These are phyloP conservation scores for Hafferia zeledoni DNA, from an alignment of 2,797 vertebrate species.

Conservation along the genomic window DNA sequence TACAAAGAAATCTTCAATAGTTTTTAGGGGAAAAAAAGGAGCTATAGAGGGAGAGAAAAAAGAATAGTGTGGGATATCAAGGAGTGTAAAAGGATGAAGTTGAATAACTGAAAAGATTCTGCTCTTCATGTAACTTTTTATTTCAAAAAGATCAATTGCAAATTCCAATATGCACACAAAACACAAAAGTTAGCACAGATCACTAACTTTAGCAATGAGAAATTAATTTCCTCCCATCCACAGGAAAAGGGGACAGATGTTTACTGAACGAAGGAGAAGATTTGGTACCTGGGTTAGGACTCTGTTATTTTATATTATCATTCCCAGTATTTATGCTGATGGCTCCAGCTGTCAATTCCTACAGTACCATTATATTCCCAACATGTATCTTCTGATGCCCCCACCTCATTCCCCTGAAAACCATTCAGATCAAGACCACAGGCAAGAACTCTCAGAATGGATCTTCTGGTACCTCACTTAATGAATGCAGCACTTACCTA, in stretches of 20 bases:
- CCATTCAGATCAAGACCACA: not conserved
- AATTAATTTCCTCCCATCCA: not conserved
- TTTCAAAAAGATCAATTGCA: not conserved
- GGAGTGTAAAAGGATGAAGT: not conserved
- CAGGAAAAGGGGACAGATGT: not conserved
- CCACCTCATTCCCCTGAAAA: not conserved
- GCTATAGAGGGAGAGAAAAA: not conserved
- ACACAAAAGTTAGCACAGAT: not conserved
- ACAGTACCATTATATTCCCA: not conserved
- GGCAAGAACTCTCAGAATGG: not conserved
- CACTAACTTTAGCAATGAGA: not conserved
- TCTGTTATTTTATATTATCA: not conserved
- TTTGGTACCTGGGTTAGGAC: not conserved
- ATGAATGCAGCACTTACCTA: not conserved
- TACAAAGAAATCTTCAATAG: not conserved
- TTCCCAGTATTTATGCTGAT: not conserved
- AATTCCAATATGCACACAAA: not conserved
- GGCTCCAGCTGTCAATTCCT: not conserved
- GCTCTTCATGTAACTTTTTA: not conserved
- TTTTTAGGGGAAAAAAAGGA: not conserved
- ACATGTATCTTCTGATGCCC: not conserved
- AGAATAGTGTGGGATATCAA: not conserved
- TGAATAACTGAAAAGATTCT: not conserved
- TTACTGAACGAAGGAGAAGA: not conserved
- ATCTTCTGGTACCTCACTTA: not conserved